Percentiles rank a stretch among this genome's conserved stretches.
These are phyloP conservation scores for Plectropomus leopardus DNA, from an alignment of 2,113 vertebrate genomes.

Conservation along the genomic window DNA sequence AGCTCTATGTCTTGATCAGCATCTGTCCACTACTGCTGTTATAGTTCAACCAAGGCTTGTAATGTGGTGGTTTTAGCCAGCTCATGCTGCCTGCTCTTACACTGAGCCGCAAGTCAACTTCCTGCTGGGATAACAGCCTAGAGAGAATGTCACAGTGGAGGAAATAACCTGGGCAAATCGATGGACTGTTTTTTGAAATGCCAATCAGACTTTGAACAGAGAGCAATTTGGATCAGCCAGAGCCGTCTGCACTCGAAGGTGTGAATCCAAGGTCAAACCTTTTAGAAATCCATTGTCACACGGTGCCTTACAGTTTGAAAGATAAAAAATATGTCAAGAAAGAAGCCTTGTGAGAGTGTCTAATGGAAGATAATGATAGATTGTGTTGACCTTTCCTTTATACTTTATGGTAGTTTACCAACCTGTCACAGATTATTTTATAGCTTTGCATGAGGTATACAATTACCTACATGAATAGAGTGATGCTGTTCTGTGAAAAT, in stretches of 20 bases:
- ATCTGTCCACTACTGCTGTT: conserved; percentile 10
- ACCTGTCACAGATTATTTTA: conserved; percentile 2
- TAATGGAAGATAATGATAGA: conserved; percentile 36
- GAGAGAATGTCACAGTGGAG: conserved; percentile 63
- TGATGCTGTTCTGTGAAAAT: background rate
- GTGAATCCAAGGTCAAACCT: conserved; percentile 68
- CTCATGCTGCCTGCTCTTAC: conserved; percentile 27
- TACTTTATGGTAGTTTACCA: conserved; percentile 30
- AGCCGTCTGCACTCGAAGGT: conserved; percentile 52
- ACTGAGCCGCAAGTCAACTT: conserved; percentile 43
- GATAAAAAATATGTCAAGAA: conserved; percentile 51
- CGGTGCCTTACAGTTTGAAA: conserved; percentile 31
- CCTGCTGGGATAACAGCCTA: conserved; percentile 68
- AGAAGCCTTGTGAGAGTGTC: conserved; percentile 16
- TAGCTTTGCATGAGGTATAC: background rate
- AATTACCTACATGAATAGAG: background rate
- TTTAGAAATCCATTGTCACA: conserved; percentile 66
- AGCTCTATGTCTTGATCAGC: background rate
- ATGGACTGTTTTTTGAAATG: conserved; percentile 72
- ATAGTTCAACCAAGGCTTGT: conserved; percentile 21
- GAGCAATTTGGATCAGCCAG: conserved; percentile 65
- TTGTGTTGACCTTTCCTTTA: conserved; percentile 38
- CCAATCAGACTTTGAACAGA: conserved; percentile 74
- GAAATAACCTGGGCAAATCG: conserved; percentile 71
- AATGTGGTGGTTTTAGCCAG: conserved; percentile 27